phyloP scores from a whole-genome alignment of 2,797 vertebrate species.

The Holocentrus rufus region DNA sequence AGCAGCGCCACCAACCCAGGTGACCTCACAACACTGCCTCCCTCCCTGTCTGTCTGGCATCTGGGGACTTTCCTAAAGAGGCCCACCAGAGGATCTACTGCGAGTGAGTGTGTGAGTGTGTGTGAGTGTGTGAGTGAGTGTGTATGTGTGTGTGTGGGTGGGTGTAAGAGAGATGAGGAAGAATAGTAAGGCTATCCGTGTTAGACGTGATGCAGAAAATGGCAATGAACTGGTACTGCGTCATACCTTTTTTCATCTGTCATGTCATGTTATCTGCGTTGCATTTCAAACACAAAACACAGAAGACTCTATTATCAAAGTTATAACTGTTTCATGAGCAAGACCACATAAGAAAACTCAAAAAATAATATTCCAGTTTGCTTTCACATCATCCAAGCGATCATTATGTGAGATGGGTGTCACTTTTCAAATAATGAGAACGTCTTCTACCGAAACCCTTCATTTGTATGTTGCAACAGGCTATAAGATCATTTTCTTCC shows the following conservation, averaged over 20 bases:
- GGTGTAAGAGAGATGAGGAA: constrained; percentile 24
- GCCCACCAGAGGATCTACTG: constrained; percentile 66
- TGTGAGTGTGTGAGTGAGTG: constrained; percentile 48
- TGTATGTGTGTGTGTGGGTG: constrained; percentile 27
- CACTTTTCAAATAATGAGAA: no score
- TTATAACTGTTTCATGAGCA: no score
- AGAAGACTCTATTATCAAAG: no score
- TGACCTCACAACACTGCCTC: constrained; percentile 72
- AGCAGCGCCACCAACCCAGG: constrained; percentile 68
- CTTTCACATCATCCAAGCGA: no score
- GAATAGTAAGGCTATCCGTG: constrained; percentile 28
- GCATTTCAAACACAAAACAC: no score
- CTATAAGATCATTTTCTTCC: constrained; percentile 5
- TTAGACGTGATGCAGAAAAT: constrained; percentile 21
- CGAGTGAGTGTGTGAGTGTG: constrained; percentile 37
- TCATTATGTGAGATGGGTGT: no score
- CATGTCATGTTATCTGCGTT: no score
- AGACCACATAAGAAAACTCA: no score
- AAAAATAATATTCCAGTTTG: no score
- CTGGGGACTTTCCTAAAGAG: constrained; percentile 78
- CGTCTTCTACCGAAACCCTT: neutral
- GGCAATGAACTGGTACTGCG: constrained; percentile 26
- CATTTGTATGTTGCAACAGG: neutral
- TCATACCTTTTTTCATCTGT: constrained; percentile 1
- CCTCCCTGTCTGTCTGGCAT: constrained; percentile 74